Percentiles rank a stretch among this genome's conserved stretches.
These are phyloP conservation scores for Musca vetustissima DNA, from an alignment of 1,140 invertebrate species.

Conservation along the genomic window DNA sequence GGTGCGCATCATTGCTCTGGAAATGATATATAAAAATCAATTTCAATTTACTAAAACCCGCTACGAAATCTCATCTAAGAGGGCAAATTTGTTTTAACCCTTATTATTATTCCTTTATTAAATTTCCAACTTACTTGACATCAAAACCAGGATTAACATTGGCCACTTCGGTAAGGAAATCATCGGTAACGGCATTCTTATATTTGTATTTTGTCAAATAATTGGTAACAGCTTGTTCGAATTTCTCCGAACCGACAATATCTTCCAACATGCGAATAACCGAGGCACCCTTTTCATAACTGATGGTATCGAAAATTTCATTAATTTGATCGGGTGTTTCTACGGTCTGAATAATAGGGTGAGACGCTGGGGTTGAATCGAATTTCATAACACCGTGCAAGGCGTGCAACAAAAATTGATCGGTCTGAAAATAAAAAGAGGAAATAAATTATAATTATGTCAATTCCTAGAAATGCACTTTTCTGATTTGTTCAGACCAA, in stretches of 20 bases:
- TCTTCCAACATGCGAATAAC: constrained; percentile 88
- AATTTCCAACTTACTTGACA: constrained; percentile 46
- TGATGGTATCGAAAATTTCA: constrained; percentile 89
- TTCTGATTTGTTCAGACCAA: no score
- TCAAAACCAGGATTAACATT: constrained; percentile 54
- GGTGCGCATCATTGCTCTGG: constrained; percentile 79
- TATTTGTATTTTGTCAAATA: constrained; percentile 75
- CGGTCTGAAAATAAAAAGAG: constrained; percentile 45
- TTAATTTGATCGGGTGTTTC: constrained; percentile 85
- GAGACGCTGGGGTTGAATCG: constrained; percentile 82
- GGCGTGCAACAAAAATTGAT: constrained; percentile 73
- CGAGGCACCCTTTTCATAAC: constrained; percentile 90
- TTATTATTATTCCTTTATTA: no score
- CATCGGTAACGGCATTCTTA: constrained; percentile 76
- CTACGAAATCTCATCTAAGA: no score
- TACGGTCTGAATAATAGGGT: constrained; percentile 84
- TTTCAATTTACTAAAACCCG: neutral
- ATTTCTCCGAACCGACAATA: constrained; percentile 75
- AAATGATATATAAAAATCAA: neutral
- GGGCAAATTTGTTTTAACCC: no score
- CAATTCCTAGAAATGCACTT: no score
- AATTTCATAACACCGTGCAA: constrained; percentile 72
- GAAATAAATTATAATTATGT: no score
- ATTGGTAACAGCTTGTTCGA: constrained; percentile 70
- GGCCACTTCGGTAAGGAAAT: constrained; percentile 72